Evolutionary conservation across 2,797 vertebrate genomes (phyloP).

Genomic region (Brachyrhaphis roseni): DNA sequence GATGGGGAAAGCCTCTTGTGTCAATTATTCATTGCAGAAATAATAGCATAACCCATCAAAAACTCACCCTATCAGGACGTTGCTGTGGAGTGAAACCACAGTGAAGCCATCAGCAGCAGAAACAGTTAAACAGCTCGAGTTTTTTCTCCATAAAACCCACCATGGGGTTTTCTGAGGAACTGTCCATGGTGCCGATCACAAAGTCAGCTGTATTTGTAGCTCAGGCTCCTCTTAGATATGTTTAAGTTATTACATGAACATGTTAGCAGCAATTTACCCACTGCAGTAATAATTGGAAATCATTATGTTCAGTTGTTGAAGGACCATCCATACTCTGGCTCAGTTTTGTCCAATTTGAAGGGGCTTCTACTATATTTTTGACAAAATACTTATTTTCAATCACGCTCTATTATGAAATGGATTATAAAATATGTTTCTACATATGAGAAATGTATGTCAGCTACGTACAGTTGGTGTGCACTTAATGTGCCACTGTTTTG

Average conservation of each 20-base stretch:
- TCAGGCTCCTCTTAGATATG: conserved; percentile 21
- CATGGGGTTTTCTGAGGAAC: conserved; percentile 31
- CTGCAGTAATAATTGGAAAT: background rate
- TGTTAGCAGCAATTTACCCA: background rate
- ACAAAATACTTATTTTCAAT: background rate
- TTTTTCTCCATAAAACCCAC: conserved; percentile 7
- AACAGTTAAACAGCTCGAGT: conserved; percentile 27
- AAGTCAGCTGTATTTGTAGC: conserved; percentile 18
- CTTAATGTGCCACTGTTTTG: background rate
- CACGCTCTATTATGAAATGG: background rate
- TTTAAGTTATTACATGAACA: conserved; percentile 9
- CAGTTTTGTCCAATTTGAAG: background rate
- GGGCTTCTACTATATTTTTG: background rate
- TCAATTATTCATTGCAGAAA: conserved; percentile 60
- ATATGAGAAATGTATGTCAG: background rate
- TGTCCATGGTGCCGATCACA: conserved; percentile 66
- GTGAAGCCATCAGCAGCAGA: conserved; percentile 29
- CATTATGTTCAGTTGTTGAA: background rate
- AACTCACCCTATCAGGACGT: conserved; percentile 44
- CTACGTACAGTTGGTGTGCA: background rate
- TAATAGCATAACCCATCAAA: conserved; percentile 34
- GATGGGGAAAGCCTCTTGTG: conserved; percentile 65
- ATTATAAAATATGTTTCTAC: background rate
- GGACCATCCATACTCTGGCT: background rate
- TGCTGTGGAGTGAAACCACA: conserved; percentile 28